Evolutionary conservation across 2,797 vertebrate genomes (phyloP), one percentile per base, ranked within the genome.

Genomic region (Basileuterus tristriatus): DNA sequence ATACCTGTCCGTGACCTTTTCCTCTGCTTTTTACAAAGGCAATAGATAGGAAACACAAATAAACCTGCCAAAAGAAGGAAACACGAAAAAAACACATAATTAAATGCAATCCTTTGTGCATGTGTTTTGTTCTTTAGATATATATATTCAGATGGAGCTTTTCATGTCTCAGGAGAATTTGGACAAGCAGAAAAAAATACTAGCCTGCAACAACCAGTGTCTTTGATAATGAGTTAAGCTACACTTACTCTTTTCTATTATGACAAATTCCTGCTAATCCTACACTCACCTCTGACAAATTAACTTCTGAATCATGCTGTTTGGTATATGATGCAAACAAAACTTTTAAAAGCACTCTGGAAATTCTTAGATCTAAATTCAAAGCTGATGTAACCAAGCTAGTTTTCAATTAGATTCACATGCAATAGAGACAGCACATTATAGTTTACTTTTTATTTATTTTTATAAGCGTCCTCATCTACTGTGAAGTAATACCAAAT

Each of bases 11-110:
- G 98, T 85, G 99, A 98, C 70, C 98, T 98, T 97, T 99, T 99
- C 98, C 98, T 99, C 97, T 98, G 98, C 97, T 98, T 99, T 98
- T 99, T 99, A 98, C 99, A 99, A 98, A 99, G 98, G 95, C 99
- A 99, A 98, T 99, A 99, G 97, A 99, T 97, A 36, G 99, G 99
- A 96, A 99, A 99, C 83, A 98, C 98, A 92, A 99, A 98, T 95
- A 99, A 97, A 97, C 99, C 99, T 99, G 94, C 15, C 87, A 84
- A 81, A 90, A 93, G 62, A 92, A 87, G n/a, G 85, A 49, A 89
- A 47, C 8, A 46, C n/a, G 17, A 39, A 76, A 72, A n/a, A 93
- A 63, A 3, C 36, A 4, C 1, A 6, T 16, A 36, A 74, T 41
- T 91, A 88, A 92, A 79, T 29, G 15, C 65, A 74, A 86, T 62